Evolutionary conservation across 1,140 invertebrate genomes (phyloP), one percentile per base, ranked within the genome.

Genomic region (Acyrthosiphon pisum): DNA sequence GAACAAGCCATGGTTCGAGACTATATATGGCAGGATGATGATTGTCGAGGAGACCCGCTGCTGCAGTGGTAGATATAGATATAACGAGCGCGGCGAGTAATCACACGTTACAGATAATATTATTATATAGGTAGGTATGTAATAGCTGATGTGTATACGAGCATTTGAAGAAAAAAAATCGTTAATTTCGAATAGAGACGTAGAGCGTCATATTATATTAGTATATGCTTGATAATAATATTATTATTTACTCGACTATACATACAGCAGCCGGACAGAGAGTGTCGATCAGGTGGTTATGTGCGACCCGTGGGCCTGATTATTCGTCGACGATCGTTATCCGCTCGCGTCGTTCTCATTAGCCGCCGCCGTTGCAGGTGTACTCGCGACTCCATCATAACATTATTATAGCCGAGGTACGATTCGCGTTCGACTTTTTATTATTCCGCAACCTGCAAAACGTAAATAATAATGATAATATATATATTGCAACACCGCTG

Each of bases 241-340:
- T 76, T 76, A 76, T 35, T 76, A 76, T 76, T 76, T 76, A 76
- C 60, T 76, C 6, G 60, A n/a, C 11, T 68, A 6, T 86, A 86
- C 14, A 26, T 83, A 9, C 22, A 3, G 22, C 37, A 30, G 60
- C 9, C 84, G 26, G 35, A 30, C 20, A 22, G 35, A 37, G 68
- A 76, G 46, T 48, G 46, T 48, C 46, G 46, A 48, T 48, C 37
- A 30, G 56, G 4, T 44, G 41, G 60, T 30, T 26, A n/a, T 14
- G 60, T 86, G 84, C 44, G 44, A 86, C 44, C 84, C 6, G 41
- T 30, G 11, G 26, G 26, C 35, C 87, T 23, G 48, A 89, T 53
- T 37, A 37, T 89, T 89, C 35, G 87, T 89, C n/a, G 8, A 46
- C 50, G 50, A 89, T 89, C n/a, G 35, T 89, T 89, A 89, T 89